Percentiles rank a stretch among this genome's conserved stretches.
Evolutionary conservation across 1,140 invertebrate species (phyloP).

Genomic region (Listronotus bonariensis): DNA sequence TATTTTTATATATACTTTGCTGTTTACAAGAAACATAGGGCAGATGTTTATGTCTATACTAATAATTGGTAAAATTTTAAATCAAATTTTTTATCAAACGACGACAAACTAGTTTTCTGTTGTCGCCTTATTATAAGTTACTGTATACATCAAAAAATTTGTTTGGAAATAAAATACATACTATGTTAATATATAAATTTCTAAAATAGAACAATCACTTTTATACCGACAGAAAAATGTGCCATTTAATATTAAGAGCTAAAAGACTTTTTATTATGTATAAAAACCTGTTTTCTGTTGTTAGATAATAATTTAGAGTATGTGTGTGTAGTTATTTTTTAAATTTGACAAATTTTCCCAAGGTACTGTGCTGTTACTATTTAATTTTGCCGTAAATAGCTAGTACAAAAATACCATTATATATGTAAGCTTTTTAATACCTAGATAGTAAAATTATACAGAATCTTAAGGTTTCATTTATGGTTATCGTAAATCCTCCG

Average conservation of each 20-base stretch:
- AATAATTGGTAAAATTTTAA: too few species aligned
- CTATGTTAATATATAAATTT: too few species aligned
- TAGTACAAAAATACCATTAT: slow-evolving; percentile 43
- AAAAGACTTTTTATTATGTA: slow-evolving; percentile 1
- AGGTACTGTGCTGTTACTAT: slow-evolving; percentile 26
- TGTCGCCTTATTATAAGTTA: too few species aligned
- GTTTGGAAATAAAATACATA: too few species aligned
- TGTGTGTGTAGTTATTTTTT: neutral
- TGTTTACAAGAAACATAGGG: too few species aligned
- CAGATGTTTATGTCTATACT: too few species aligned
- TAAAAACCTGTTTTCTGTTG: neutral
- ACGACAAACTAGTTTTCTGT: too few species aligned
- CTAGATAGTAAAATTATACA: slow-evolving; percentile 15
- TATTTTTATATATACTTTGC: too few species aligned
- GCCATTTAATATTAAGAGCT: slow-evolving; percentile 16
- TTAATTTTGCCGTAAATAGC: slow-evolving; percentile 40
- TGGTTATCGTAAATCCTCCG: too few species aligned
- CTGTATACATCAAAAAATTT: too few species aligned
- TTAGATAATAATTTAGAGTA: slow-evolving; percentile 1
- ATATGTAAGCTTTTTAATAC: slow-evolving; percentile 16
- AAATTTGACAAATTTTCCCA: slow-evolving; percentile 29
- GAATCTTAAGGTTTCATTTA: too few species aligned
- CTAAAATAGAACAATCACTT: neutral
- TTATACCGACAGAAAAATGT: neutral
- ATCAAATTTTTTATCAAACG: too few species aligned